Base-by-base conservation (phyloP, 2,888 invertebrate genomes). In the Eristalinus sepulchralis region DNA sequence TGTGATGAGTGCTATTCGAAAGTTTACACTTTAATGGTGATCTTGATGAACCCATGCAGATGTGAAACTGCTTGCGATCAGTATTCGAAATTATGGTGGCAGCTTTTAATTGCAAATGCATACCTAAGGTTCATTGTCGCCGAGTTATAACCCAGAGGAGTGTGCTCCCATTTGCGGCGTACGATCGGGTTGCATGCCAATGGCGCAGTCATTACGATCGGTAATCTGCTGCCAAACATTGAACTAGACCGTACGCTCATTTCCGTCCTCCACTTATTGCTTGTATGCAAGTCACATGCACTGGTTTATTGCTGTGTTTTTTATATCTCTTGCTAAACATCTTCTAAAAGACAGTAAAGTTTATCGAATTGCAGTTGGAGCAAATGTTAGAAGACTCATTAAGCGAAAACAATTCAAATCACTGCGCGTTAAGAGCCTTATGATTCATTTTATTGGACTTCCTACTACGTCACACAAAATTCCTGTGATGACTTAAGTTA, bases 201-300 rank as follows among this genome's bases (percentile, higher is more conserved):
- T 24, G 24, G 22, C 47, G 33, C 31, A n/a, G 13, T 10, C 55
- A 34, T 64, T 73, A 72, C 62, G 62, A 47, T 33, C 62, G 4
- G 4, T 17, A 17, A 22, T 34, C 47, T 63, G n/a, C n/a, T 24
- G 24, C 17, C 33, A 73, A 63, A 24, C 72, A 73, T 73, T 73
- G 72, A 73, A 73, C 63, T 63, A 47, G 13, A 17, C 31, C 33
- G 62, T 47, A 62, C 17, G 13, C 20, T 47, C n/a, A 22, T 47
- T 53, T 72, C 33, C 22, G 5, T 62, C 62, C 47, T 47, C 17
- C 39, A n/a, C n/a, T n/a, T 39, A 39, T 39, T n/a, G 13, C 1
- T 8, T 47, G 17, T 47, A 47, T 47, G 47, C 47, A 47, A 47
- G 47, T 47, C 47, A 47, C 47, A 47, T 47, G 47, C 47, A 47